Percentiles rank a stretch among this genome's conserved stretches.
Conservation (phyloP, 2,113 vertebrate species). For the Pachypanchax playfairii region DNA sequence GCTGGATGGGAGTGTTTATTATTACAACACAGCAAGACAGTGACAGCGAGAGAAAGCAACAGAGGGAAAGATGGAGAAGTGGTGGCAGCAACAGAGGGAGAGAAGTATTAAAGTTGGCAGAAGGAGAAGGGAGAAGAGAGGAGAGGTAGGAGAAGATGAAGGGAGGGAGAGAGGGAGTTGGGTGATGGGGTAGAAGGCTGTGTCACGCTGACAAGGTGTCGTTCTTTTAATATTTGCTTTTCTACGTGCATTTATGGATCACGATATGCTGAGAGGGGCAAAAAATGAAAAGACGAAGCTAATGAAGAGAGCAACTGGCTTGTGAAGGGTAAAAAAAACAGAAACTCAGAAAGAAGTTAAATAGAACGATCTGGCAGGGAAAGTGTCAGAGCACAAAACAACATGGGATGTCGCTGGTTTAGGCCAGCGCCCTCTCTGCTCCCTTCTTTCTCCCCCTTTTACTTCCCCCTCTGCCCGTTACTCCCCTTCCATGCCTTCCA, state of each 20-base stretch:
- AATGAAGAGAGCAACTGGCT: constrained; percentile 26
- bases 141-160: constrained; percentile 25
- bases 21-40: constrained; percentile 63
- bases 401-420: constrained; percentile 37
- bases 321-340: not conserved
- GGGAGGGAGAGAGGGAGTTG: constrained; percentile 33
- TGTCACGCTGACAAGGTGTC: constrained; percentile 44
- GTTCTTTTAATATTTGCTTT: constrained; percentile 34
- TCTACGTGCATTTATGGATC: constrained; percentile 19
- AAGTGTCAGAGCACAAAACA: constrained; percentile 30
- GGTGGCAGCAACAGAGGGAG: constrained; percentile 36
- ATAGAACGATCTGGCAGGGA: constrained; percentile 28
- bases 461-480: constrained; percentile 18
- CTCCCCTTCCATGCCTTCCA: constrained; percentile 16
- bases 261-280: not conserved
- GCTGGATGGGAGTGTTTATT: constrained; percentile 72
- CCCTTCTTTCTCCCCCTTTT: constrained; percentile 27
- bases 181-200: constrained; percentile 41
- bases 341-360: not conserved
- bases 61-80: constrained; percentile 55
- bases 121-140: constrained; percentile 29
- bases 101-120: constrained; percentile 47
- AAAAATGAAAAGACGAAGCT: constrained; percentile 7
- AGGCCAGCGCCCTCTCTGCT: constrained; percentile 34
- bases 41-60: constrained; percentile 68